These are phyloP conservation scores for Petroica traversi DNA, from an alignment of 2,113 vertebrate species.

Conservation along the genomic window DNA sequence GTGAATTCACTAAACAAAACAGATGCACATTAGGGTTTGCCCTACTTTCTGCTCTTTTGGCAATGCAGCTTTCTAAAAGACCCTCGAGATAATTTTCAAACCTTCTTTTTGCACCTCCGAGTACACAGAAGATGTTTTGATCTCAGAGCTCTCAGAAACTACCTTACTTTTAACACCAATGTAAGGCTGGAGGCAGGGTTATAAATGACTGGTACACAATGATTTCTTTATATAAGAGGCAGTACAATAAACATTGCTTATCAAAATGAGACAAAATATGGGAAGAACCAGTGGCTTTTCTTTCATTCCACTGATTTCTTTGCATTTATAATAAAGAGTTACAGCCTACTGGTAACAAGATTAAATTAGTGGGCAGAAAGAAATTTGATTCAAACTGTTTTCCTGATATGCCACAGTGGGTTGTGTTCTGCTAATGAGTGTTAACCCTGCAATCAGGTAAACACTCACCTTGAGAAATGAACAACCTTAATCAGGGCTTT, in stretches of 20 bases:
- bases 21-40: neutral
- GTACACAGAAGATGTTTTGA: neutral
- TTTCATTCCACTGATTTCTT: neutral
- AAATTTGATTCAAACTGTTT: neutral
- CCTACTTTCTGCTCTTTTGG: neutral
- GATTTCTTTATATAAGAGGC: neutral
- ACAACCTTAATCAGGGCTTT: neutral
- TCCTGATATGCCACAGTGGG: neutral
- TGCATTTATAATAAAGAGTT: neutral
- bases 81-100: neutral
- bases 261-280: neutral
- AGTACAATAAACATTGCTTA: neutral
- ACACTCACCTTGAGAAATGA: slow-evolving; percentile 1
- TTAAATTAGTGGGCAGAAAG: neutral
- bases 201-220: neutral
- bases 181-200: neutral
- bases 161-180: neutral
- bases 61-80: neutral
- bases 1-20: neutral
- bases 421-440: neutral
- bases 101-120: neutral
- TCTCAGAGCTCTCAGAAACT: neutral
- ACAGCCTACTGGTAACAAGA: neutral
- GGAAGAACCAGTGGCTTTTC: neutral
- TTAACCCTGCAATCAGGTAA: neutral